A percentile compares a stretch with the other conserved stretches of the same genome.
Evolutionary conservation across 1,140 invertebrate genomes (phyloP).

Genomic region (Meloidogyne hapla): DNA sequence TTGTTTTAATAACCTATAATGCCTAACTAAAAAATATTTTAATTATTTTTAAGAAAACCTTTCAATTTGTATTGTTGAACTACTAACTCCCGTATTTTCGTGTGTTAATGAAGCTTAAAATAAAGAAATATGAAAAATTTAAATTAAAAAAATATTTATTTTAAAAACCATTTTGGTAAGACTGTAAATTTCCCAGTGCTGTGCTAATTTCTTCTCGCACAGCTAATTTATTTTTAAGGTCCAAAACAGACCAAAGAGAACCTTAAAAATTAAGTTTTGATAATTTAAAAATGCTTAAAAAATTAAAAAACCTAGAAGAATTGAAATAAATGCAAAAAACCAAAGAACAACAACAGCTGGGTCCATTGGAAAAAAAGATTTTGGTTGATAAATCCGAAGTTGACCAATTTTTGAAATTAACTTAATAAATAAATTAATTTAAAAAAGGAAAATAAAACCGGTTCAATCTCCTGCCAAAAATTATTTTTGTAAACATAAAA

Average conservation of each 20-base stretch:
- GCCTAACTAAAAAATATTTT: too few relatives aligned
- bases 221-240: background rate
- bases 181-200: conserved; percentile 8
- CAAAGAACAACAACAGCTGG: conserved; percentile 35
- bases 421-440: conserved; percentile 17
- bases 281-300: background rate
- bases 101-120: background rate
- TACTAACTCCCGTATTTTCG: background rate
- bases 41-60: too few relatives aligned
- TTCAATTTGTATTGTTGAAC: too few relatives aligned
- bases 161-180: background rate
- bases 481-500: conserved; percentile 51
- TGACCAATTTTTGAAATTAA: conserved; percentile 18
- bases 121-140: background rate
- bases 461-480: conserved; percentile 37
- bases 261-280: conserved; percentile 12
- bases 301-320: conserved; percentile 15
- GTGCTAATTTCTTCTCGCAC: background rate
- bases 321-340: conserved; percentile 22
- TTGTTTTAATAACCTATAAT: too few relatives aligned
- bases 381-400: conserved; percentile 52
- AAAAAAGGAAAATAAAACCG: background rate
- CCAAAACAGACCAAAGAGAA: conserved; percentile 20
- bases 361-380: conserved; percentile 13
- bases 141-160: conserved; percentile 4